phyloP scores from a whole-genome alignment of 2,888 invertebrate species.

The Apotomis turbidana region DNA sequence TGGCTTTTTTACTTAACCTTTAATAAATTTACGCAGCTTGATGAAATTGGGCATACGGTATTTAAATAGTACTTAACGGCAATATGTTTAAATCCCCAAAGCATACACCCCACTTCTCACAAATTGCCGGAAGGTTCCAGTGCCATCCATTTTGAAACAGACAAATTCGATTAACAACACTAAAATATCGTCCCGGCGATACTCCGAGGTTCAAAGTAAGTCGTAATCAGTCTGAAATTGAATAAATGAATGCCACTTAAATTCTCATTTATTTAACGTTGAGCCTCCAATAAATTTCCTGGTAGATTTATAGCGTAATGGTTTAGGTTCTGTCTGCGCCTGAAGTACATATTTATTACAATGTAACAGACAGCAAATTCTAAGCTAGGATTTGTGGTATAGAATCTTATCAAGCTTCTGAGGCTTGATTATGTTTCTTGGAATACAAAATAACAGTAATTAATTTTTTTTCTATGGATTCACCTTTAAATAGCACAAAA shows the following conservation, averaged over 20 bases:
- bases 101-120: not conserved
- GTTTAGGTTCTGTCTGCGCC: not conserved
- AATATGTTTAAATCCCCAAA: too few relatives aligned
- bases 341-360: not conserved
- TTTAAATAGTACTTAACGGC: too few relatives aligned
- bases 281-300: constrained; percentile 6
- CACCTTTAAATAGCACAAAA: too few relatives aligned
- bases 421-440: too few relatives aligned
- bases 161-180: constrained; percentile 1
- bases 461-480: too few relatives aligned
- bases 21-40: too few relatives aligned
- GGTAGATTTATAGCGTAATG: not conserved
- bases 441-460: too few relatives aligned
- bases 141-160: not conserved
- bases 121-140: not conserved
- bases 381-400: not conserved
- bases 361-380: not conserved
- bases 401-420: too few relatives aligned
- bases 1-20: too few relatives aligned
- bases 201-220: constrained; percentile 12
- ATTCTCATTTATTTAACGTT: constrained; percentile 15
- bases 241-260: constrained; percentile 22
- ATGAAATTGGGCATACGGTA: too few relatives aligned
- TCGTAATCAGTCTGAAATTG: constrained; percentile 22
- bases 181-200: constrained; percentile 3